Percentiles rank a stretch among this genome's conserved stretches.
Conservation (phyloP, 2,888 invertebrate genomes). For the Pedicia rivosa region DNA sequence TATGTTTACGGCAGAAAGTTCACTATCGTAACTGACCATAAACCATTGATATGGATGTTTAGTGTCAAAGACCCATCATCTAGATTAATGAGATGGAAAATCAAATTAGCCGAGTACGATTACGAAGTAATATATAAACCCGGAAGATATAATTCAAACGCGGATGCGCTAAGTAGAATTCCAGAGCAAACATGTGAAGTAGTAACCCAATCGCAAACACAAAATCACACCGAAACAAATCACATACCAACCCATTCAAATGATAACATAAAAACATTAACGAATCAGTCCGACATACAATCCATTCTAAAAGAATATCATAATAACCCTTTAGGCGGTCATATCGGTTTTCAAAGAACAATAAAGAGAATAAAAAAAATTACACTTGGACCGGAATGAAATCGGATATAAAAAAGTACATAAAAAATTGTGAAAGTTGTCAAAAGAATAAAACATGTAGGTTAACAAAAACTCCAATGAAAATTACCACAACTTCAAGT, state of each 20-base stretch:
- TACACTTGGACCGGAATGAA: slow-evolving; percentile 16
- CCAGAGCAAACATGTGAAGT: background rate
- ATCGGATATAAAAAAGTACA: slow-evolving; percentile 9
- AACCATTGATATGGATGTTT: background rate
- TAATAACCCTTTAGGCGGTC: slow-evolving; percentile 8
- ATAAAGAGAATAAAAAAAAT: slow-evolving; percentile 9
- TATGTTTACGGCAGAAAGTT: background rate
- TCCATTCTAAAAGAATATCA: slow-evolving; percentile 9
- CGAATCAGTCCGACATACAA: too few relatives aligned
- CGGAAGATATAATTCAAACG: background rate
- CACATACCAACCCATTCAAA: too few relatives aligned
- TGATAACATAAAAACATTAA: too few relatives aligned
- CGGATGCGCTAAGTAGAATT: slow-evolving; percentile 5
- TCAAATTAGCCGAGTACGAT: background rate
- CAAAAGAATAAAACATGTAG: slow-evolving; percentile 18
- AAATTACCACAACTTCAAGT: slow-evolving; percentile 17
- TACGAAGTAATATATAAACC: background rate
- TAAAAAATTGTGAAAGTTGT: slow-evolving; percentile 18
- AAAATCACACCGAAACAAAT: too few relatives aligned
- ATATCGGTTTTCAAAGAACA: slow-evolving; percentile 12
- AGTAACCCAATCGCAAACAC: too few relatives aligned
- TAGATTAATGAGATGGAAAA: slow-evolving; percentile 5
- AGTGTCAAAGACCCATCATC: background rate
- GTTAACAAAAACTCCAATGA: slow-evolving; percentile 17
- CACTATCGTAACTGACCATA: slow-evolving; percentile 1